Evolutionary conservation across 1,140 invertebrate species (phyloP).

Genomic region (Homarus americanus): DNA sequence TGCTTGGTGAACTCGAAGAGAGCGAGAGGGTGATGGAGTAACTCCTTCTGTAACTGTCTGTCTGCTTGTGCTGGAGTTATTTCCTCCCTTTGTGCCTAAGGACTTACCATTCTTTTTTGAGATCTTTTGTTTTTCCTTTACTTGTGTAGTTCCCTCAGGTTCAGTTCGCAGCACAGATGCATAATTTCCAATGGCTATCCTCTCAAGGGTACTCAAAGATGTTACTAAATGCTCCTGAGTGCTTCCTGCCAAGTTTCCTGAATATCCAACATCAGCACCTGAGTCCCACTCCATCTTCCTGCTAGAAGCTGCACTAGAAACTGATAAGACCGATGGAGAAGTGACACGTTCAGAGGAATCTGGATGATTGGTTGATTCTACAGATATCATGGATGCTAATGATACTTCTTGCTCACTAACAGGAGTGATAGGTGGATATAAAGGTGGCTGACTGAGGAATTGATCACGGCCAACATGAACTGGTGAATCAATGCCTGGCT

Average conservation of each 20-base stretch:
- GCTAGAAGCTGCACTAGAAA: constrained; percentile 83
- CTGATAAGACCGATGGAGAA: constrained; percentile 77
- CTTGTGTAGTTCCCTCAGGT: constrained; percentile 64
- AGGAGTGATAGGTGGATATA: constrained; percentile 9
- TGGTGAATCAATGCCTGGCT: constrained; percentile 14
- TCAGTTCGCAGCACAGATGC: constrained; percentile 66
- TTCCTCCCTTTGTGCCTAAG: not conserved
- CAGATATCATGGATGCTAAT: constrained; percentile 53
- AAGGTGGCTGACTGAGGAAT: constrained; percentile 45
- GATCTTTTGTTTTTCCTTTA: constrained; percentile 46
- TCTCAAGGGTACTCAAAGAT: constrained; percentile 67
- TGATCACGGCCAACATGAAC: constrained; percentile 46
- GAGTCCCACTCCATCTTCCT: constrained; percentile 87
- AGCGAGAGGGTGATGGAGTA: constrained; percentile 1
- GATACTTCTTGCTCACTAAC: constrained; percentile 54
- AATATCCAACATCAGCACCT: constrained; percentile 87
- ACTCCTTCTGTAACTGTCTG: not conserved
- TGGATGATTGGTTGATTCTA: constrained; percentile 64
- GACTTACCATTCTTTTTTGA: constrained; percentile 29
- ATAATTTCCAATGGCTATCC: constrained; percentile 72
- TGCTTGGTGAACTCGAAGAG: not conserved
- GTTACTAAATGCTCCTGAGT: constrained; percentile 36
- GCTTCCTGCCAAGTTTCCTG: constrained; percentile 21
- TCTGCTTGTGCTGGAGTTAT: not conserved
- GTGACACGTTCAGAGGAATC: constrained; percentile 62